A percentile compares a stretch with the other conserved stretches of the same genome.
Evolutionary conservation across 2,797 vertebrate species (phyloP).

Genomic region (Melanotaenia nigrans): DNA sequence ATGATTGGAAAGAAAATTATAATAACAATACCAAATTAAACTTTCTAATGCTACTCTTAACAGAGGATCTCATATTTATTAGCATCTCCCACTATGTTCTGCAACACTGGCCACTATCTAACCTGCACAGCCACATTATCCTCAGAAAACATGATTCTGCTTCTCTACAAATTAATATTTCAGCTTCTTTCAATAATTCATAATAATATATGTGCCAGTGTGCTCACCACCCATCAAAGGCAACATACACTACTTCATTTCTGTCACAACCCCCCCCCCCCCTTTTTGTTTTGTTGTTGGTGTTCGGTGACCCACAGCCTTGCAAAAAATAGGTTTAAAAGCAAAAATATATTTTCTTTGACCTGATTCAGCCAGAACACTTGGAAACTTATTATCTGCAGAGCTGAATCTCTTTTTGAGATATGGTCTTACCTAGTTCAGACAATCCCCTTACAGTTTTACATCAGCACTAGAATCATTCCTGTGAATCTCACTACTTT

Average conservation of each 20-base stretch:
- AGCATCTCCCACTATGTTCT: slow-evolving; percentile 18
- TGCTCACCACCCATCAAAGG: slow-evolving; percentile 51
- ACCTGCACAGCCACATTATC: slow-evolving; percentile 53
- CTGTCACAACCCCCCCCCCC: background rate
- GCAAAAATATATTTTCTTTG: too few relatives aligned
- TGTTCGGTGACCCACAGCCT: background rate
- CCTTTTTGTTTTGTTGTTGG: too few relatives aligned
- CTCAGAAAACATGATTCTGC: slow-evolving; percentile 55
- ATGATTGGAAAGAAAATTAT: background rate
- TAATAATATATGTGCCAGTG: slow-evolving; percentile 48
- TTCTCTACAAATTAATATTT: slow-evolving; percentile 70
- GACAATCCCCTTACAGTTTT: background rate
- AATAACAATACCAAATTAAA: background rate
- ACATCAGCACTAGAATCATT: background rate
- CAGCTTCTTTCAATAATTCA: slow-evolving; percentile 71
- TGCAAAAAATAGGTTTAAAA: background rate
- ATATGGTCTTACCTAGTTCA: background rate
- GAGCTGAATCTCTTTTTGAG: background rate
- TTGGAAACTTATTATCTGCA: slow-evolving; percentile 7
- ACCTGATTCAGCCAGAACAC: too few relatives aligned
- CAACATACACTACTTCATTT: slow-evolving; percentile 34
- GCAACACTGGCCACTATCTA: slow-evolving; percentile 55
- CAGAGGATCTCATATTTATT: slow-evolving; percentile 15
- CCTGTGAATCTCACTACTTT: background rate
- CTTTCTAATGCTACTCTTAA: slow-evolving; percentile 10